Base-by-base conservation (phyloP, 2,888 invertebrate genomes). In the Reticulitermes lucifugus region DNA sequence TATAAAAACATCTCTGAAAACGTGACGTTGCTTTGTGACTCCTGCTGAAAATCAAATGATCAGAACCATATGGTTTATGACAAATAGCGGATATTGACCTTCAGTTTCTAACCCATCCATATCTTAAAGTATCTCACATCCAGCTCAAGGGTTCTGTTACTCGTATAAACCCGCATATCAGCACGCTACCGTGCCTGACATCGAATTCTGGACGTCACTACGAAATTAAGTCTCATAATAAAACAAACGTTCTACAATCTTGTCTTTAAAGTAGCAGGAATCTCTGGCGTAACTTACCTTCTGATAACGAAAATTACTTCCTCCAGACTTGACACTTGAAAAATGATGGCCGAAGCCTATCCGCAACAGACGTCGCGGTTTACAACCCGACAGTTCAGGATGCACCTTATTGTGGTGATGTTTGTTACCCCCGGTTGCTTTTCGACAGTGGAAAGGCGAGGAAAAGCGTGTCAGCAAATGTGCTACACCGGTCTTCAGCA, bases 401-500 rank as follows among this genome's bases (percentile, higher is more conserved):
- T 85, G 79, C n/a, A 85, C 80, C 73, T 84, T 83, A 60, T 81
- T 55, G 46, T 81, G 46, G 51, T 81, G 80, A 59, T 46, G 59
- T 77, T 51, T 77, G n/a, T 46, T 77, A 43, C 77, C n/a, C 22
- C 22, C 77, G 18, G 65, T 9, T 59, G 73, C 43, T n/a, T 9
- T 79, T 6, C 75, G 73, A 12, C 55, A 71, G 12, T 77, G 82
- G 46, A 83, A 80, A 14, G 82, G 85, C 46, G 85, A 65, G 43
- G 85, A 29, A 22, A 85, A 71, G 7, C 83, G 70, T 60, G 73
- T 35, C 21, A 85, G 70, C n/a, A 83, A 71, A 4, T 83, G 85
- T 46, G 85, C 83, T 21, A 85, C 85, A 55, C 83, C 60, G 2
- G 83, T 65, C 73, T 79, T 77, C 25, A 85, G 85, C n/a, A 84